Percentiles rank a stretch among this genome's conserved stretches.
Conservation (phyloP, 2,888 invertebrate species). For the Drosophila tripunctata region DNA sequence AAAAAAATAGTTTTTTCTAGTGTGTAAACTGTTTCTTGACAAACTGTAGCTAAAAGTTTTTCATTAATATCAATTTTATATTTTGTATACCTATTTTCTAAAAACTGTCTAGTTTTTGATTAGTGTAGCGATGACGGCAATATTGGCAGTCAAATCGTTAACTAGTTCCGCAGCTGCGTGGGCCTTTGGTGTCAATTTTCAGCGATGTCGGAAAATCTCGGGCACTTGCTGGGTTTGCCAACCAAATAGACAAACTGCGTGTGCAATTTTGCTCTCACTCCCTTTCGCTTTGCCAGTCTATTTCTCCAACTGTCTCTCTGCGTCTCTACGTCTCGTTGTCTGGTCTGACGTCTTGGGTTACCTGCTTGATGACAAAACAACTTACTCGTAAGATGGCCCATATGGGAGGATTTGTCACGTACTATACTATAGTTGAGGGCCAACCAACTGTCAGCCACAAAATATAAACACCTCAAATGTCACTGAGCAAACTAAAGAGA, state of each 20-base stretch:
- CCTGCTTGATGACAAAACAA: constrained; percentile 33
- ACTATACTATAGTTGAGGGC: constrained; percentile 11
- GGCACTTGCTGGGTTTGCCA: constrained; percentile 47
- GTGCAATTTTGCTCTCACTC: background rate
- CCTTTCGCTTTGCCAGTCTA: background rate
- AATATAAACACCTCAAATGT: constrained; percentile 18
- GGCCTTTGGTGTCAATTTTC: constrained; percentile 68
- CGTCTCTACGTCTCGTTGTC: background rate
- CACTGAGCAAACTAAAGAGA: background rate
- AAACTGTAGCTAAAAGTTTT: too few species aligned
- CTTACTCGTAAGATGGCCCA: constrained; percentile 3
- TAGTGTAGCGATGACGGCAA: constrained; percentile 33
- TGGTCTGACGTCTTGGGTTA: constrained; percentile 15
- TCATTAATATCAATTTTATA: too few species aligned
- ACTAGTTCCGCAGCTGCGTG: constrained; percentile 36
- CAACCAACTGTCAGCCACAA: constrained; percentile 7
- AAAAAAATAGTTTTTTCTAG: too few species aligned
- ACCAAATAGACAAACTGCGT: constrained; percentile 11
- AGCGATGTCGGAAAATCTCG: constrained; percentile 50
- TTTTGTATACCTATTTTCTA: too few species aligned
- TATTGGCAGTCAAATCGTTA: constrained; percentile 48
- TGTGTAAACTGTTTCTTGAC: too few species aligned
- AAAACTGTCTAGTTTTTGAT: background rate
- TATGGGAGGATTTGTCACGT: constrained; percentile 29
- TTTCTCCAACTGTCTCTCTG: background rate